Evolutionary conservation across 2,113 vertebrate genomes (phyloP).

Genomic region (Heterocephalus glaber): DNA sequence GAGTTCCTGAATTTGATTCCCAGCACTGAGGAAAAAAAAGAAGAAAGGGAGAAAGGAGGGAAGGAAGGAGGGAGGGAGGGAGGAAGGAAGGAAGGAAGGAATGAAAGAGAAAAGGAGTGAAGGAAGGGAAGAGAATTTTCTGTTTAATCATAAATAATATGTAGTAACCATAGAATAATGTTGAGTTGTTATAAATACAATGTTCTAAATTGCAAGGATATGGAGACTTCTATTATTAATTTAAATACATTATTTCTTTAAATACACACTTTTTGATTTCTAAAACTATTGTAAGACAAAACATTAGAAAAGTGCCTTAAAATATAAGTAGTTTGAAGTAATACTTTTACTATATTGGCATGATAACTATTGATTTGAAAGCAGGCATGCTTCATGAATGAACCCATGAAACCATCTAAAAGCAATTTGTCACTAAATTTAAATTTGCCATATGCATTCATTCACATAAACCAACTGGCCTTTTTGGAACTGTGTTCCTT

Average conservation of each 20-base stretch:
- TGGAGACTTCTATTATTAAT: neutral
- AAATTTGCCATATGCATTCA: neutral
- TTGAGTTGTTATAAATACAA: neutral
- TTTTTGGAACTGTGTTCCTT: neutral
- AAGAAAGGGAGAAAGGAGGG: neutral
- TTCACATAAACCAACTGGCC: neutral
- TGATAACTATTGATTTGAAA: neutral
- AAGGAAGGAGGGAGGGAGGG: neutral
- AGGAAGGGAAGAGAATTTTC: neutral
- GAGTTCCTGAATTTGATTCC: neutral
- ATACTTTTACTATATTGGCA: neutral
- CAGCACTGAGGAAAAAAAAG: neutral
- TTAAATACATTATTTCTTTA: neutral
- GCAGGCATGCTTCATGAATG: neutral
- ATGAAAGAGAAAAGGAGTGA: neutral
- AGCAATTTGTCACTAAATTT: neutral
- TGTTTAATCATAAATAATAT: neutral
- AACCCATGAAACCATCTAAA: neutral
- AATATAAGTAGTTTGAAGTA: neutral
- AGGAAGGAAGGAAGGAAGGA: neutral
- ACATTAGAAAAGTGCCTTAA: neutral
- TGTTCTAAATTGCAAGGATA: neutral
- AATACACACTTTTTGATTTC: neutral
- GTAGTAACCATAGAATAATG: neutral
- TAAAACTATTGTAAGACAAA: neutral